These are phyloP conservation scores for Microtus montanus DNA, from an alignment of 2,113 vertebrate genomes.

Conservation along the genomic window DNA sequence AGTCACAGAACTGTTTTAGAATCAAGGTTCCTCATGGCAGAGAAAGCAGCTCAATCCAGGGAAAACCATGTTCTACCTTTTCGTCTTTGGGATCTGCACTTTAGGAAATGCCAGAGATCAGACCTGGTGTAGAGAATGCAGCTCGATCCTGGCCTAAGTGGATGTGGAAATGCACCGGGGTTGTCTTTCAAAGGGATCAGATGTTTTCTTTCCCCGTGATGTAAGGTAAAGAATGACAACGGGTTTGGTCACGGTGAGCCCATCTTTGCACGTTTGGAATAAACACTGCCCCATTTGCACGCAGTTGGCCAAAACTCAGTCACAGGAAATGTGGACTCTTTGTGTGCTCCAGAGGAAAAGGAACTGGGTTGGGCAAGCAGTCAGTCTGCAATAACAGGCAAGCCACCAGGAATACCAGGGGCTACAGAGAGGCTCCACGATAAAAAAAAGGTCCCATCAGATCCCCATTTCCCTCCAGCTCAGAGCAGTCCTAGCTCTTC, in stretches of 20 bases:
- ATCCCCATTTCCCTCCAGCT: not conserved
- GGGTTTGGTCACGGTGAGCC: slow-evolving; percentile 9
- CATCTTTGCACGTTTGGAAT: not conserved
- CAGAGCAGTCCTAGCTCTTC: not conserved
- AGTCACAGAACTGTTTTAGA: not conserved
- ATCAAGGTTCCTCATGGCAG: not conserved
- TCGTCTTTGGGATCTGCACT: not conserved
- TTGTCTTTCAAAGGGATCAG: slow-evolving; percentile 27
- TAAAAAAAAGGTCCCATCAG: not conserved
- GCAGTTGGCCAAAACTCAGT: not conserved
- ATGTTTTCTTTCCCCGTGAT: not conserved
- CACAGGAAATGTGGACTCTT: not conserved
- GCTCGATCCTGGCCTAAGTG: not conserved
- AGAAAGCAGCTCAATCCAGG: not conserved
- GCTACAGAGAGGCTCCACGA: not conserved
- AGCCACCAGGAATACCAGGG: not conserved
- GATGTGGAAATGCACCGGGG: not conserved
- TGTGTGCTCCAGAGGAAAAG: not conserved
- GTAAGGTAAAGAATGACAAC: slow-evolving; percentile 23
- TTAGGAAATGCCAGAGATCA: not conserved
- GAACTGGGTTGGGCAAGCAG: not conserved
- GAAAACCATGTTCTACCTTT: not conserved
- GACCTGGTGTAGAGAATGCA: not conserved
- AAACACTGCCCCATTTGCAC: not conserved
- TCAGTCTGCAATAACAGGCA: not conserved